Percentiles rank a stretch among this genome's conserved stretches.
phyloP scores from a whole-genome alignment of 2,113 vertebrate species.

The Limanda limanda region DNA sequence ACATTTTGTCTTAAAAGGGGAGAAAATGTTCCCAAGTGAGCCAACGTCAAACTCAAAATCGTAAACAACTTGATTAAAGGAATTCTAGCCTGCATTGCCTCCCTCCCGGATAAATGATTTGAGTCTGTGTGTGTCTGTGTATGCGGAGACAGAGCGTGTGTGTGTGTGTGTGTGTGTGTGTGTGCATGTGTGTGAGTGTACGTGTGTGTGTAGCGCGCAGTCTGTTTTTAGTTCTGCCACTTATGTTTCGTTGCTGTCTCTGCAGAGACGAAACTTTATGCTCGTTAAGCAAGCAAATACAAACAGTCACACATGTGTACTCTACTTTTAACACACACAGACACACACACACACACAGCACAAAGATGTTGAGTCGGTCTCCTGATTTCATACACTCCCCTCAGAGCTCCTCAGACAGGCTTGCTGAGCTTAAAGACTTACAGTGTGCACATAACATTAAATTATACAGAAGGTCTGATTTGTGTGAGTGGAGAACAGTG shows the following conservation, averaged over 20 bases:
- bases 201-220: conserved; percentile 26
- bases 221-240: conserved; percentile 73
- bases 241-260: conserved; percentile 55
- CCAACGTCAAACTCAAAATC: conserved; percentile 66
- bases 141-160: conserved; percentile 6
- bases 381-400: conserved; percentile 43
- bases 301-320: conserved; percentile 48
- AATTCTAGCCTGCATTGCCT: conserved; percentile 69
- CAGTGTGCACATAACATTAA: conserved; percentile 51
- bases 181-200: conserved; percentile 11
- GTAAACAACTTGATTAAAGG: conserved; percentile 83
- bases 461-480: conserved; percentile 63
- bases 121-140: conserved; percentile 45
- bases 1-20: conserved; percentile 80
- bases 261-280: conserved; percentile 58
- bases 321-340: conserved; percentile 23
- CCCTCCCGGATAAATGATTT: conserved; percentile 66
- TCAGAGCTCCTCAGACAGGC: conserved; percentile 49
- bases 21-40: conserved; percentile 77
- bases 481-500: conserved; percentile 47
- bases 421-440: conserved; percentile 65
- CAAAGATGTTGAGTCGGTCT: conserved; percentile 17
- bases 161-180: conserved; percentile 25
- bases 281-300: conserved; percentile 61
- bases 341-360: not conserved